Evolutionary conservation across 1,140 invertebrate genomes (phyloP).

Genomic region (Mamestra configurata): DNA sequence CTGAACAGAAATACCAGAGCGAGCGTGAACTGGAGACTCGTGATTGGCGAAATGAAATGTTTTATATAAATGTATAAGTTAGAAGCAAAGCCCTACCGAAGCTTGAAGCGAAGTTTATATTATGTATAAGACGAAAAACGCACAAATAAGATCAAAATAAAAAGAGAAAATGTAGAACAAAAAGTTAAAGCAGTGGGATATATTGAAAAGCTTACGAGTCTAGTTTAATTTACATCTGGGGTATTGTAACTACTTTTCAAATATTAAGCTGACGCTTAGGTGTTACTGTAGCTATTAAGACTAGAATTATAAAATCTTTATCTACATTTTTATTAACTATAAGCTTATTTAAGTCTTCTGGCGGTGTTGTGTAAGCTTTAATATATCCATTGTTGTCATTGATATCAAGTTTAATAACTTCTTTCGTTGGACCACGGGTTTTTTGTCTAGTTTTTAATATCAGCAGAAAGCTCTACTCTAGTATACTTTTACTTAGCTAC

Average conservation of each 20-base stretch:
- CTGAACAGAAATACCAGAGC: neutral
- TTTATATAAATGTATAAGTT: conserved; percentile 55
- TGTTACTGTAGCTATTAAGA: conserved; percentile 57
- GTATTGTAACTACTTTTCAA: conserved; percentile 47
- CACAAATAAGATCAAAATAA: conserved; percentile 22
- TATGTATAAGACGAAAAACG: conserved; percentile 12
- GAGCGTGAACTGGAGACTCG: conserved; percentile 8
- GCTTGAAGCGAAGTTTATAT: conserved; percentile 60
- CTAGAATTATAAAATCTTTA: conserved; percentile 58
- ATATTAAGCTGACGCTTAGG: conserved; percentile 55
- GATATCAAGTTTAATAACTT: conserved; percentile 45
- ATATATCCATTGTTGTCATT: conserved; percentile 70
- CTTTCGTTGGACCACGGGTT: conserved; percentile 57
- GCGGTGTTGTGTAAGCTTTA: conserved; percentile 68
- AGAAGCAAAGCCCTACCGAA: conserved; percentile 69
- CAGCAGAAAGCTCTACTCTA: conserved; percentile 63
- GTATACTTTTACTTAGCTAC: conserved; percentile 67
- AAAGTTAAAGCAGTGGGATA: conserved; percentile 51
- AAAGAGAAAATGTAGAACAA: conserved; percentile 48
- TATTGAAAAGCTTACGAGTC: conserved; percentile 49
- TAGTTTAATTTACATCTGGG: conserved; percentile 41
- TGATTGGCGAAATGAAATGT: conserved; percentile 50
- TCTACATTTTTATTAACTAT: conserved; percentile 54
- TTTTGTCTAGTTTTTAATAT: conserved; percentile 56
- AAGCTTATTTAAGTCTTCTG: conserved; percentile 62